Conservation (phyloP, 1,140 invertebrate genomes). For the Stenopsyche tienmushanensis region DNA sequence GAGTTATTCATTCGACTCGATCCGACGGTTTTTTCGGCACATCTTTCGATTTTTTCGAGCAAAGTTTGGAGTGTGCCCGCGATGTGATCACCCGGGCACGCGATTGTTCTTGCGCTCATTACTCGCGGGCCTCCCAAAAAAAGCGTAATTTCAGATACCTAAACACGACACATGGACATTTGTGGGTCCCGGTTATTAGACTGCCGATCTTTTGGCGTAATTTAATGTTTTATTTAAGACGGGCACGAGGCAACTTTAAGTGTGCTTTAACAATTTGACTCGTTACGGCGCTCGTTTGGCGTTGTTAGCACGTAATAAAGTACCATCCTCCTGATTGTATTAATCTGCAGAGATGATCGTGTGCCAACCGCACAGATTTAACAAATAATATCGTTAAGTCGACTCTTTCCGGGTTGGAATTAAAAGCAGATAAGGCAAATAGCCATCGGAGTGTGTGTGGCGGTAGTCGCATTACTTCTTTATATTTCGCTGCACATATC, state of each 20-base stretch:
- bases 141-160: conserved; percentile 25
- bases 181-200: conserved; percentile 24
- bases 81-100: conserved; percentile 29
- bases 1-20: background rate
- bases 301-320: conserved; percentile 39
- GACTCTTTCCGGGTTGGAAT: too few relatives aligned
- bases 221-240: conserved; percentile 33
- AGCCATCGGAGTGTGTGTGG: too few relatives aligned
- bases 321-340: background rate
- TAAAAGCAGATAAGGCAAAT: too few relatives aligned
- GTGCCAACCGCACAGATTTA: background rate
- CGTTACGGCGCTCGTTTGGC: conserved; percentile 14
- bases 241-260: conserved; percentile 27
- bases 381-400: too few relatives aligned
- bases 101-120: conserved; percentile 34
- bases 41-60: background rate
- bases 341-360: background rate
- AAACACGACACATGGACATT: conserved; percentile 39
- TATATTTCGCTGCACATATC: too few relatives aligned
- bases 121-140: conserved; percentile 16
- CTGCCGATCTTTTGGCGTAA: conserved; percentile 10
- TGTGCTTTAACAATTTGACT: conserved; percentile 27
- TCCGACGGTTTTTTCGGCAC: background rate
- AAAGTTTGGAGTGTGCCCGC: conserved; percentile 29
- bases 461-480: too few relatives aligned